These are phyloP conservation scores for Asarcornis scutulata DNA, from an alignment of 2,113 vertebrate species.

Conservation along the genomic window DNA sequence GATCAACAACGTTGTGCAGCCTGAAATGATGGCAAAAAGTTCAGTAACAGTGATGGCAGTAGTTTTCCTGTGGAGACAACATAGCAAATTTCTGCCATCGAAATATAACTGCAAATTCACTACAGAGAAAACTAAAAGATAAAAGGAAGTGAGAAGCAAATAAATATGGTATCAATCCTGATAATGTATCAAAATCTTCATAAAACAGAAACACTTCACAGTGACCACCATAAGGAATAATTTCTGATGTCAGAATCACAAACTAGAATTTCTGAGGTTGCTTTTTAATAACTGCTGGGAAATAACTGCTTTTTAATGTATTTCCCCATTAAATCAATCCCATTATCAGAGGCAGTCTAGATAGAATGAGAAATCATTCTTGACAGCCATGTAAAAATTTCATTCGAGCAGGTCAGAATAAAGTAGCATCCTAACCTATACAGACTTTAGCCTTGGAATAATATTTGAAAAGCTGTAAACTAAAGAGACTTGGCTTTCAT, in stretches of 20 bases:
- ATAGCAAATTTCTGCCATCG: neutral
- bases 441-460: neutral
- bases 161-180: neutral
- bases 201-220: neutral
- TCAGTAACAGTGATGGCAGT: neutral
- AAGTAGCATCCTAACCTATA: slow-evolving; percentile 9
- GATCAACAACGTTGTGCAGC: neutral
- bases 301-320: neutral
- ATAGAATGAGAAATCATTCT: neutral
- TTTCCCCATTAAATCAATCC: neutral
- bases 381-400: neutral
- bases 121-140: neutral
- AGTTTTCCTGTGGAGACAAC: neutral
- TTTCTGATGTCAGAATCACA: neutral
- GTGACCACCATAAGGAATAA: neutral
- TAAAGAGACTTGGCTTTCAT: neutral
- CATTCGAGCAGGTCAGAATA: neutral
- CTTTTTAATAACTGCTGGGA: neutral
- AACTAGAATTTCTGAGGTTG: neutral
- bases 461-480: slow-evolving; percentile 27
- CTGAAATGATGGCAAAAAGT: neutral
- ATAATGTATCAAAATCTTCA: neutral
- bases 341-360: neutral
- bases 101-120: neutral
- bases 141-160: neutral